Base-by-base conservation (phyloP, 2,888 invertebrate species). In the Campaea margaritaria region DNA sequence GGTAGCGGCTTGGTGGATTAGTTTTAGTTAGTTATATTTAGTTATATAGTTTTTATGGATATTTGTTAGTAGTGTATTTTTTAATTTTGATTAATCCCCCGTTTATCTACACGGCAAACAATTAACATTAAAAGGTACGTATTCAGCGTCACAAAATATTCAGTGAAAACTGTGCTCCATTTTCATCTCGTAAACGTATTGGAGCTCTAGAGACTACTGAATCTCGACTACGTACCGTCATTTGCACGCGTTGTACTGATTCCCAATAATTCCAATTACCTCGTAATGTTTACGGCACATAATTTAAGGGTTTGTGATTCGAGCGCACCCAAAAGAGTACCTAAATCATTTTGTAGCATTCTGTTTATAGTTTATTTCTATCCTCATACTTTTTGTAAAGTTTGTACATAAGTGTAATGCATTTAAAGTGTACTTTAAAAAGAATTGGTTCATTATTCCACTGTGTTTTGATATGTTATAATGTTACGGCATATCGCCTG, bases 171-270 rank as follows among this genome's bases (percentile, higher is more conserved):
- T 11, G 55, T 57, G 68, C 64, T 67, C 69, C 62, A 71, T 73
- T 70, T 63, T 54, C 63, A 52, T 57, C 69, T 76, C 82, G 68
- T 85, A 81, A 83, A 85, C 59, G 70, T 69, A 54, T 51, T 48
- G 31, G 55, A 59, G 69, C 73, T 74, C 73, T 60, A 59, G 74
- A 70, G 74, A 69, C 64, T 68, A 67, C 62, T 73, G 74, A 70
- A 61, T 69, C 64, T 73, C 70, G 67, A 21, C 56, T 57, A 68
- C 64, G 65, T 63, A 59, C 56, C 68, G 74, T 74, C 75, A 75
- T 74, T 71, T 74, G 69, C 75, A 81, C 76, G 74, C 77, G 74
- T 69, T 70, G 72, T 75, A 72, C 73, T 71, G 75, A 81, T 81
- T 73, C 71, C 70, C 77, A 73, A 78, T 78, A 66, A 72, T 75